Conservation (phyloP, 2,113 vertebrate genomes). For the Colaptes auratus region DNA sequence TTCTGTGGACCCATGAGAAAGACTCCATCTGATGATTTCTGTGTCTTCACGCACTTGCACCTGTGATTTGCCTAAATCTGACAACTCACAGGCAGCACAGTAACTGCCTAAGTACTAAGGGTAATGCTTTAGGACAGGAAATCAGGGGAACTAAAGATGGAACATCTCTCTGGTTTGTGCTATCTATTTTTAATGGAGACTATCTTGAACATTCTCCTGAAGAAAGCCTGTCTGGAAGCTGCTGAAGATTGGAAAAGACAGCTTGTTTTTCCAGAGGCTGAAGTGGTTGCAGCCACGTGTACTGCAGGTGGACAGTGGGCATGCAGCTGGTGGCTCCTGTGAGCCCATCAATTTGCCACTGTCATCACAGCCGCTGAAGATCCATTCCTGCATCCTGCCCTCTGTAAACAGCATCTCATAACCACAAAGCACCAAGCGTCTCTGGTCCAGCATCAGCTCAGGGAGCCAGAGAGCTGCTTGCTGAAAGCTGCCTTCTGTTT, state of each 20-base stretch:
- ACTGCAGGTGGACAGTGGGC: slow-evolving; percentile 40
- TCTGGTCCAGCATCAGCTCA: slow-evolving; percentile 51
- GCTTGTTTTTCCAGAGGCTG: slow-evolving; percentile 40
- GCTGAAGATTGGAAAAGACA: neutral
- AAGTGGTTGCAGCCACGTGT: slow-evolving; percentile 34
- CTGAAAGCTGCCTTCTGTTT: slow-evolving; percentile 66
- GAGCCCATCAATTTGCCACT: slow-evolving; percentile 41
- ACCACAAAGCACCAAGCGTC: slow-evolving; percentile 14
- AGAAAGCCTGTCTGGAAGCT: neutral
- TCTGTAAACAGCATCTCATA: slow-evolving; percentile 51
- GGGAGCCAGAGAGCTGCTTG: slow-evolving; percentile 43
- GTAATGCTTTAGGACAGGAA: neutral
- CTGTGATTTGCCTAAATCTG: neutral
- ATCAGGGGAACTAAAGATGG: neutral
- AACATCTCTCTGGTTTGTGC: neutral
- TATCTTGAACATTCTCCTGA: neutral
- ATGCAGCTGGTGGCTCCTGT: slow-evolving; percentile 23
- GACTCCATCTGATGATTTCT: neutral
- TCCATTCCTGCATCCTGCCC: slow-evolving; percentile 54
- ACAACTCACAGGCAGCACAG: neutral
- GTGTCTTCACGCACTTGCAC: neutral
- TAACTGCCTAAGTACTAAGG: neutral
- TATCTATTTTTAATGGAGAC: neutral
- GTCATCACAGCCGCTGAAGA: slow-evolving; percentile 61
- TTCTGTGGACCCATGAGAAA: neutral